Evolutionary conservation across 2,113 vertebrate species (phyloP), one percentile per base, ranked within the genome.

Genomic region (Felis chaus): DNA sequence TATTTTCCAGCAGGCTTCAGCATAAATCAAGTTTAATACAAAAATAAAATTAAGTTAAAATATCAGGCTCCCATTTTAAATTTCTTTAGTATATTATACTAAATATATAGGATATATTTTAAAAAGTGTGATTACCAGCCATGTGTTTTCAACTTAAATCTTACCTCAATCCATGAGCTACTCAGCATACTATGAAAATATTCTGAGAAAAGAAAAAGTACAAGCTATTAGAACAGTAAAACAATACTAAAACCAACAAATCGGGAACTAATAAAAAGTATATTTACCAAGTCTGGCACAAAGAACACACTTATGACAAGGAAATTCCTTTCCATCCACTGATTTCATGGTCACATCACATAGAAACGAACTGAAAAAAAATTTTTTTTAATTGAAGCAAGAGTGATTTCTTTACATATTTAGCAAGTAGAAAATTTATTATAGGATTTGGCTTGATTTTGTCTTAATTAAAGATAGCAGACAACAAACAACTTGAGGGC

Each of bases 131-230:
- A 18, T 73, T 84, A 90, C 18, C 39, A 88, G n/a, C 33, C 16
- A 39, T 2, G 2, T 39, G 18, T n/a, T 80, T 94, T 91, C 66
- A 93, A 63, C 5, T 95, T 81, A 88, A 98, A 92, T 83, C 98
- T 96, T 99, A 99, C 99, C 99, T 99, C 99, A 97, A 99, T 99
- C 99, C 99, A 99, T 12, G 99, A 99, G 98, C 99, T 99, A 98
- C 99, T 99, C 98, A 99, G 98, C 99, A 99, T 99, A 98, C 99
- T 99, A 98, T 99, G 99, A 98, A 99, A 99, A 98, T 99, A 99
- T 97, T 99, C 99, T 99, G 98, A 14, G 98, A 99, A 96, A 97
- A 98, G 97, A 88, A 76, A 95, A 97, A 97, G 85, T 92, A 97
- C 95, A 98, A 84, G 95, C 95, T 91, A 96, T 73, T 94, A 92